Conservation (phyloP, 2,888 invertebrate species). For the Pseudanteris insignis region DNA sequence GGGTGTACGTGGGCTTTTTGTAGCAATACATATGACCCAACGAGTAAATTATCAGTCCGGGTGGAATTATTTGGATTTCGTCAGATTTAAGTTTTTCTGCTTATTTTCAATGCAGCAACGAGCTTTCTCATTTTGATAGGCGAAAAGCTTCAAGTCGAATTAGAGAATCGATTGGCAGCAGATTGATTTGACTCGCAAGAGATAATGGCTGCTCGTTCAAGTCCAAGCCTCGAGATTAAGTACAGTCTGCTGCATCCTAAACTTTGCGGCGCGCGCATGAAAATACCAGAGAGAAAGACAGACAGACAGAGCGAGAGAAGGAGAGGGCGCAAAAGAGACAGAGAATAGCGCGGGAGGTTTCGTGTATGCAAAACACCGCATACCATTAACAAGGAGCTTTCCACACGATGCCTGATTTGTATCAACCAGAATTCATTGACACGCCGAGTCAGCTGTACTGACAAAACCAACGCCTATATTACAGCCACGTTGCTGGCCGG, state of each 20-base stretch:
- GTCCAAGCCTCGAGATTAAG: slow-evolving; percentile 54
- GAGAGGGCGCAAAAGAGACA: too few species aligned
- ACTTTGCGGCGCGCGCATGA: slow-evolving; percentile 24
- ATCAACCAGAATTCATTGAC: slow-evolving; percentile 12
- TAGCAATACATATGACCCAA: too few species aligned
- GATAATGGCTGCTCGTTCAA: slow-evolving; percentile 54
- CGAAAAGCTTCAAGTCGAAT: slow-evolving; percentile 52
- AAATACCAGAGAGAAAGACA: background rate
- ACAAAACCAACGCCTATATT: background rate
- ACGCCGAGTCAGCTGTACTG: slow-evolving; percentile 4
- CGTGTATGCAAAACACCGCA: slow-evolving; percentile 13
- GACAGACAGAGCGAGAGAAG: too few species aligned
- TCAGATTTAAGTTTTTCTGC: background rate
- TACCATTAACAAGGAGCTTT: slow-evolving; percentile 9
- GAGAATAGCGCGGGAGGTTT: too few species aligned
- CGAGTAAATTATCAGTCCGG: too few species aligned
- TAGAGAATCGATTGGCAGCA: slow-evolving; percentile 58
- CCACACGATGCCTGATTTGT: slow-evolving; percentile 24
- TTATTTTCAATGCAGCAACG: slow-evolving; percentile 26
- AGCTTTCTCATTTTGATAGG: slow-evolving; percentile 40
- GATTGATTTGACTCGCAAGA: slow-evolving; percentile 57
- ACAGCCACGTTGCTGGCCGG: background rate
- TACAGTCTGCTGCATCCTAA: slow-evolving; percentile 51
- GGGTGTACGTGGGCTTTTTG: too few species aligned
- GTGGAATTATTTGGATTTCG: background rate